phyloP scores from a whole-genome alignment of 2,113 vertebrate species.

The Cynoglossus semilaevis region DNA sequence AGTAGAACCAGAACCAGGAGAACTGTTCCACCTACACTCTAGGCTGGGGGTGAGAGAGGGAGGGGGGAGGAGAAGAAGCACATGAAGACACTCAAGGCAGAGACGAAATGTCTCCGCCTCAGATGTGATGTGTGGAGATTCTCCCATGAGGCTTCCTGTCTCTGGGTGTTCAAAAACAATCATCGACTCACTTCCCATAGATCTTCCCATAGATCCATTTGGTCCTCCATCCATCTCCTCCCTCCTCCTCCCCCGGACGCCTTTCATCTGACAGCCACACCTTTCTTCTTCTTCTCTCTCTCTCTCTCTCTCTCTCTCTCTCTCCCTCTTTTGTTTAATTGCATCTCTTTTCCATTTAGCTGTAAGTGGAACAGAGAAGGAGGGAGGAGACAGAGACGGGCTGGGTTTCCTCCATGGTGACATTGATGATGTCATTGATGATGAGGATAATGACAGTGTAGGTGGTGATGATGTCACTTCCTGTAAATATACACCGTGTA shows the following conservation, averaged over 20 bases:
- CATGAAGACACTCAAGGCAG: neutral
- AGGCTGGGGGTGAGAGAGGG: neutral
- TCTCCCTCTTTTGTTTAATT: slow-evolving; percentile 60
- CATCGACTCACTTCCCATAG: slow-evolving; percentile 23
- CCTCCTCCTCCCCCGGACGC: slow-evolving; percentile 23
- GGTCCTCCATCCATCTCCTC: slow-evolving; percentile 38
- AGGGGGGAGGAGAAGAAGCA: neutral
- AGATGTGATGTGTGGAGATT: slow-evolving; percentile 36
- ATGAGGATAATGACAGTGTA: slow-evolving; percentile 4
- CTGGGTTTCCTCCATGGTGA: neutral
- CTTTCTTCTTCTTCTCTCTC: slow-evolving; percentile 47
- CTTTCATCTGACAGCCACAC: slow-evolving; percentile 57
- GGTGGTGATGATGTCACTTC: neutral
- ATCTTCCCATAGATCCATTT: slow-evolving; percentile 26
- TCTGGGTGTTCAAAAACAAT: slow-evolving; percentile 50
- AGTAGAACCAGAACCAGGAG: too few species aligned
- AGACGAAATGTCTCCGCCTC: slow-evolving; percentile 14
- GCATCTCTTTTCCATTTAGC: slow-evolving; percentile 53
- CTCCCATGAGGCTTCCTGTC: slow-evolving; percentile 42
- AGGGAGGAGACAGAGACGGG: slow-evolving; percentile 12
- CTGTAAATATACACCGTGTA: too few species aligned
- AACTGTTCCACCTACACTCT: neutral
- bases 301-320: slow-evolving; percentile 48
- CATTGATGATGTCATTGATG: slow-evolving; percentile 8
- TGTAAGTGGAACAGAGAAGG: slow-evolving; percentile 15